Evolutionary conservation across 2,113 vertebrate species (phyloP).

Genomic region (Cynoglossus semilaevis): DNA sequence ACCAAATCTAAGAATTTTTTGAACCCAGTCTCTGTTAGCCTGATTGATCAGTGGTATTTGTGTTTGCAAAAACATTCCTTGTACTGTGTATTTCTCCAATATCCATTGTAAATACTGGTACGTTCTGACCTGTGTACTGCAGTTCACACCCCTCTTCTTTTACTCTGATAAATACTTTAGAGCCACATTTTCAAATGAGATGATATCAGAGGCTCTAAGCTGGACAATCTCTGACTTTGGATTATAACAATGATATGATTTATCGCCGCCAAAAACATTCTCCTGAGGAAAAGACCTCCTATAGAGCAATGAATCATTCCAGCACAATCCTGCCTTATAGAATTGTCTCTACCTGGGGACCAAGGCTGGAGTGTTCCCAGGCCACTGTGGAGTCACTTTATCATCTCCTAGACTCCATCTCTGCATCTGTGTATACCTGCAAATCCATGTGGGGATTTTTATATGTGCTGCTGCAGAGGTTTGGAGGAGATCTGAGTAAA

Average conservation of each 20-base stretch:
- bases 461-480: conserved; percentile 23
- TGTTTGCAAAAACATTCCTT: too few species aligned
- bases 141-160: conserved; percentile 34
- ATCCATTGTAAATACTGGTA: too few species aligned
- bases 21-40: too few species aligned
- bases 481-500: conserved; percentile 25
- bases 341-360: conserved; percentile 64
- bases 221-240: conserved; percentile 72
- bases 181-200: conserved; percentile 65
- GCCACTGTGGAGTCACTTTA: conserved; percentile 63
- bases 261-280: conserved; percentile 66
- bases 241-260: conserved; percentile 79
- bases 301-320: conserved; percentile 74
- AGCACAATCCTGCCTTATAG: conserved; percentile 52
- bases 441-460: conserved; percentile 32
- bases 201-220: conserved; percentile 63
- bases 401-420: conserved; percentile 57
- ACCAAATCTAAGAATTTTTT: too few species aligned
- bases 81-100: too few species aligned
- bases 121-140: neutral
- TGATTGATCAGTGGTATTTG: too few species aligned
- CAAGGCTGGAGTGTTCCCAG: conserved; percentile 53
- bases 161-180: conserved; percentile 50
- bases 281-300: conserved; percentile 67
- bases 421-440: conserved; percentile 45